Evolutionary conservation across 2,797 vertebrate genomes (phyloP), one percentile per base, ranked within the genome.

Genomic region (Chanos chanos): DNA sequence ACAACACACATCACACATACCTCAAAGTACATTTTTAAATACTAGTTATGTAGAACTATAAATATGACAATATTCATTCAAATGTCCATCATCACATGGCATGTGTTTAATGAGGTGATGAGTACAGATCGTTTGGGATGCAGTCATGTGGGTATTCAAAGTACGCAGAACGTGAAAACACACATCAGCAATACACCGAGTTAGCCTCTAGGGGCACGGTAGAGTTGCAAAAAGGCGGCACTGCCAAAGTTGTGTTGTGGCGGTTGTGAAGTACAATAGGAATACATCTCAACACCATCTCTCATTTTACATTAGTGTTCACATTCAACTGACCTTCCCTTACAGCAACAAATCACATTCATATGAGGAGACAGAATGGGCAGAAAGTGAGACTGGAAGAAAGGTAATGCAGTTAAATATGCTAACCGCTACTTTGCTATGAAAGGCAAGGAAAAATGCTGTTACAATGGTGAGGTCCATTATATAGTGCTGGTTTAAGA

Each of bases 261-360:
- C n/a, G n/a, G n/a, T n/a, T n/a, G n/a, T n/a, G n/a, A n/a, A n/a
- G n/a, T n/a, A n/a, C n/a, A n/a, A n/a, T n/a, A n/a, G n/a, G n/a
- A n/a, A n/a, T n/a, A n/a, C n/a, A n/a, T n/a, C n/a, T n/a, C n/a
- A n/a, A n/a, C n/a, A n/a, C n/a, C n/a, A n/a, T n/a, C n/a, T n/a
- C 43, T 10, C 5, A 45, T 49, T 33, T 19, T 28, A 61, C 57
- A 15, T 33, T 28, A 64, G 60, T 48, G 61, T 68, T 61, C 84
- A 85, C 80, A 84, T 83, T 85, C 79, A 79, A 13, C 74, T 71
- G 72, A 77, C 27, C 78, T 61, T 69, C 73, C 66, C 63, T 66
- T 58, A 1, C 34, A 52, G 69, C 64, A 67, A 77, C 70, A 73
- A n/a, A 5, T 31, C 49, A 51, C 64, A 64, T 60, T 61, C 53